A percentile compares a stretch with the other conserved stretches of the same genome.
Conservation (phyloP, 2,888 invertebrate genomes). For the Melanophora roralis region DNA sequence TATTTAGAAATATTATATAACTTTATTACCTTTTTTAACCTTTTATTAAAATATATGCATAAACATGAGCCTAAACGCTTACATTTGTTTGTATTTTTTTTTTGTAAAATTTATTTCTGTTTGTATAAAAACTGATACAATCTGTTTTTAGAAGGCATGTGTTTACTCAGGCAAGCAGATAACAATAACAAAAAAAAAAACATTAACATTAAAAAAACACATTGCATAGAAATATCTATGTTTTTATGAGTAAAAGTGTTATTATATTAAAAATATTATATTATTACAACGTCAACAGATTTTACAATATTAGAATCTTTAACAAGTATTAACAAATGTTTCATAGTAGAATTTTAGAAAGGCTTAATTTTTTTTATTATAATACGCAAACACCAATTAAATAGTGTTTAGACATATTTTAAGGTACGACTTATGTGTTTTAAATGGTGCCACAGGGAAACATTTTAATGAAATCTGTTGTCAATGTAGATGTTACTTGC, state of each 20-base stretch:
- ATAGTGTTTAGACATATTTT: too few relatives aligned
- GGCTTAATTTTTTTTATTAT: too few relatives aligned
- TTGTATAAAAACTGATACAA: constrained; percentile 24
- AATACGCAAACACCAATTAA: too few relatives aligned
- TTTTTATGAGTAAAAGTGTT: constrained; percentile 18
- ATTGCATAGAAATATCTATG: not conserved
- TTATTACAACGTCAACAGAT: constrained; percentile 40
- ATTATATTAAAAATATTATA: constrained; percentile 42
- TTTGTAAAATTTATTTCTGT: not conserved
- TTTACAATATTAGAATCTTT: not conserved
- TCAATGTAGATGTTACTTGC: too few relatives aligned
- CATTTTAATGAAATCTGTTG: too few relatives aligned
- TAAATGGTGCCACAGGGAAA: too few relatives aligned
- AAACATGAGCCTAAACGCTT: too few relatives aligned
- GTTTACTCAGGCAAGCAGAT: not conserved
- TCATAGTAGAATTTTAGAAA: too few relatives aligned
- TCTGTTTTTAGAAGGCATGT: not conserved
- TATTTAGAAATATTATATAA: constrained; percentile 11
- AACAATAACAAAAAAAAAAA: not conserved
- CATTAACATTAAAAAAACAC: constrained; percentile 1
- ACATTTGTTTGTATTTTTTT: not conserved
- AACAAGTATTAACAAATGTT: too few relatives aligned
- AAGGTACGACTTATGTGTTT: too few relatives aligned
- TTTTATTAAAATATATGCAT: too few relatives aligned
- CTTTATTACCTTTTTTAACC: not conserved